Conservation (phyloP, 1,140 invertebrate species). For the Drosophila azteca region DNA sequence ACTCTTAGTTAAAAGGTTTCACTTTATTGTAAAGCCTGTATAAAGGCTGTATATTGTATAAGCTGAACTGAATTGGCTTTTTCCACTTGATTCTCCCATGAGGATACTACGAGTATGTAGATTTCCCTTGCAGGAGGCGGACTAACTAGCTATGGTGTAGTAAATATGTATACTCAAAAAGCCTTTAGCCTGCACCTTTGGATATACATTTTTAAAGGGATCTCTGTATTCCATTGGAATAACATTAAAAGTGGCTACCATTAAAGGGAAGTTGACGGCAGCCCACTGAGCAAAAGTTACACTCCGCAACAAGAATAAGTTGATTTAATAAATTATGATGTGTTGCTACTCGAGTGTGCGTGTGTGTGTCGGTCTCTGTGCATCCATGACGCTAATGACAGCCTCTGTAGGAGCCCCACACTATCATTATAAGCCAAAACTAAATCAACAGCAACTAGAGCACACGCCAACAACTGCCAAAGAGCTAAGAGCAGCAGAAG, state of each 20-base stretch:
- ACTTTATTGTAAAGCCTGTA: conserved; percentile 21
- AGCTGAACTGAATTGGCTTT: background rate
- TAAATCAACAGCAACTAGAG: conserved; percentile 59
- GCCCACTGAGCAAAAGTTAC: background rate
- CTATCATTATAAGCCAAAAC: conserved; percentile 59
- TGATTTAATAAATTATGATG: conserved; percentile 55
- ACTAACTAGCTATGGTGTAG: background rate
- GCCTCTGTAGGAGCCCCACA: conserved; percentile 29
- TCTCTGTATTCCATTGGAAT: background rate
- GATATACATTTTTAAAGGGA: background rate
- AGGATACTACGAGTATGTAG: too few species aligned
- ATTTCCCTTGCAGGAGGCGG: too few species aligned
- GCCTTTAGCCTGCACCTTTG: too few species aligned
- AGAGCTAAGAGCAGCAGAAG: background rate
- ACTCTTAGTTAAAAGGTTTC: conserved; percentile 41
- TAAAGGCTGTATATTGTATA: conserved; percentile 3
- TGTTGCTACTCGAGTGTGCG: conserved; percentile 8
- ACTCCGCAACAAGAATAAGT: conserved; percentile 6
- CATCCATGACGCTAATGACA: conserved; percentile 52
- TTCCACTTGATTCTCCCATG: too few species aligned
- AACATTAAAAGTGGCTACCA: background rate
- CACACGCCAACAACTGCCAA: conserved; percentile 30
- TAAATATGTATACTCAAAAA: too few species aligned
- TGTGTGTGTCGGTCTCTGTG: conserved; percentile 8
- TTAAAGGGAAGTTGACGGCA: background rate